A percentile compares a stretch with the other conserved stretches of the same genome.
These are phyloP conservation scores for Agelastica alni DNA, from an alignment of 2,888 invertebrate genomes.

Conservation along the genomic window DNA sequence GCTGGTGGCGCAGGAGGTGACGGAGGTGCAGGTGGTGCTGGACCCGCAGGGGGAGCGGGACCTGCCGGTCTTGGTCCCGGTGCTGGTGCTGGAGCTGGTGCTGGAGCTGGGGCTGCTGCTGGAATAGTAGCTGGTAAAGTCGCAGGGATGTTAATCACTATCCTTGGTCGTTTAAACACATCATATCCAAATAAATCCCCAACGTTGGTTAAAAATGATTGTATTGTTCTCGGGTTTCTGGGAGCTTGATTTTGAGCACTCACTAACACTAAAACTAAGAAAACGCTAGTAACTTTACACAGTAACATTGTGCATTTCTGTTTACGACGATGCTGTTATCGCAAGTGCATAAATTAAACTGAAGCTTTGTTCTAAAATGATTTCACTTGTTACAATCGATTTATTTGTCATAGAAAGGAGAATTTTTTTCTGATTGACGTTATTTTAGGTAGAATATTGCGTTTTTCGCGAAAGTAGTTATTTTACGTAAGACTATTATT, in stretches of 20 bases:
- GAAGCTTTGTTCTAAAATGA: slow-evolving; percentile 40
- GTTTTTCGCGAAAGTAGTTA: slow-evolving; percentile 47
- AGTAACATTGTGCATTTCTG: slow-evolving; percentile 43
- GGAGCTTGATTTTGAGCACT: slow-evolving; percentile 32
- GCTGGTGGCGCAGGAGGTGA: slow-evolving; percentile 33
- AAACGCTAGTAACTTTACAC: slow-evolving; percentile 34
- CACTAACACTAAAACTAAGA: slow-evolving; percentile 19
- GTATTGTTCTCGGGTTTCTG: slow-evolving; percentile 52
- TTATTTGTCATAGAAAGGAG: slow-evolving; percentile 48
- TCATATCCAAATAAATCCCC: slow-evolving; percentile 56
- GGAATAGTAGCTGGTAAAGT: slow-evolving; percentile 31
- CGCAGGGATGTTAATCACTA: slow-evolving; percentile 28
- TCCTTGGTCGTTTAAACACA: slow-evolving; percentile 47
- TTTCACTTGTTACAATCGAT: slow-evolving; percentile 49
- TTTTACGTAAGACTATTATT: slow-evolving; percentile 48
- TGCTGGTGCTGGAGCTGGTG: slow-evolving; percentile 32
- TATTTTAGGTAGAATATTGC: slow-evolving; percentile 46
- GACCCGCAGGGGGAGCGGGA: slow-evolving; percentile 32
- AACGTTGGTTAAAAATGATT: slow-evolving; percentile 50
- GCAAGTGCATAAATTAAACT: slow-evolving; percentile 43
- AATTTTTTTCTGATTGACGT: slow-evolving; percentile 44
- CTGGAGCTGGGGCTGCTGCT: slow-evolving; percentile 30
- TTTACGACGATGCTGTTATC: slow-evolving; percentile 27
- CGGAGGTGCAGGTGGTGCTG: slow-evolving; percentile 33
- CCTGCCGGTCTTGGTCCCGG: slow-evolving; percentile 23